Conservation (phyloP, 1,140 invertebrate genomes). For the Dendroctonus valens region DNA sequence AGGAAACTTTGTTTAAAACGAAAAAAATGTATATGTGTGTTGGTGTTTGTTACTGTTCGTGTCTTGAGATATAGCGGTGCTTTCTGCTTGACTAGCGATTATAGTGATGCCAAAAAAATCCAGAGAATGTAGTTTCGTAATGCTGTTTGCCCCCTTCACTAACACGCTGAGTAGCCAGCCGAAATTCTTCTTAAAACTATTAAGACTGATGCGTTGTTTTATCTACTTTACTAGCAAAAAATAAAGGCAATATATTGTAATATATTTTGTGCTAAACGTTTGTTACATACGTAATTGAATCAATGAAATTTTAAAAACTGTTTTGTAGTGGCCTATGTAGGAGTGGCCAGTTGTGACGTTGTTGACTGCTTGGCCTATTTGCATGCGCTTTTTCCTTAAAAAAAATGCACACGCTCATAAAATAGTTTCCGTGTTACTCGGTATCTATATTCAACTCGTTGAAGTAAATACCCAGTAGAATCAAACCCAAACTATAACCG, state of each 20-base stretch:
- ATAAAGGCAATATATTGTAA: slow-evolving; percentile 49
- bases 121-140: slow-evolving; percentile 6
- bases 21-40: slow-evolving; percentile 6
- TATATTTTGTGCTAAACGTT: slow-evolving; percentile 49
- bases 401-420: slow-evolving; percentile 12
- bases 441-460: not conserved
- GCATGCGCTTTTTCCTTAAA: slow-evolving; percentile 29
- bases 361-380: slow-evolving; percentile 20
- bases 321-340: slow-evolving; percentile 34
- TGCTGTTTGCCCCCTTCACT: slow-evolving; percentile 28
- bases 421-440: too few species aligned
- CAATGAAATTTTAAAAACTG: slow-evolving; percentile 34
- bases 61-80: slow-evolving; percentile 19
- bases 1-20: not conserved
- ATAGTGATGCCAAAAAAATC: slow-evolving; percentile 4
- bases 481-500: slow-evolving; percentile 4
- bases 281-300: slow-evolving; percentile 44
- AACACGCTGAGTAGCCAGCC: slow-evolving; percentile 20
- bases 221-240: slow-evolving; percentile 45
- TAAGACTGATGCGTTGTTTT: slow-evolving; percentile 49
- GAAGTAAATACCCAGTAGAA: not conserved
- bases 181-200: slow-evolving; percentile 31
- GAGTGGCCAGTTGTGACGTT: slow-evolving; percentile 14
- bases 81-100: not conserved
- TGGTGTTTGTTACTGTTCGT: slow-evolving; percentile 22